Base-by-base conservation (phyloP, 2,888 invertebrate genomes). In the Dilophus febrilis region DNA sequence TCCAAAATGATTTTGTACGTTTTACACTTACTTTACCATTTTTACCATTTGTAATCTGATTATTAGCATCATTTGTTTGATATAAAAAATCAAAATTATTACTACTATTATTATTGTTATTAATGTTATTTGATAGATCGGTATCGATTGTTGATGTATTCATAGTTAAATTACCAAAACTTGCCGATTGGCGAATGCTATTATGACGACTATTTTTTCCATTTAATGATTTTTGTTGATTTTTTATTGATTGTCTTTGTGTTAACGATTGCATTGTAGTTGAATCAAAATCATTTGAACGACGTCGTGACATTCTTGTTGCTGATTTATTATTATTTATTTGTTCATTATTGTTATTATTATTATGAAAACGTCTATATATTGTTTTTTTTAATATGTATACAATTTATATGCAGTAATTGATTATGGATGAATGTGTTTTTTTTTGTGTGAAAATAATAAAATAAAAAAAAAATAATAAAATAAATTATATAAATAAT, bases 1-100 rank as follows among this genome's bases (percentile, higher is more conserved):
- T 77, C 86, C 86, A 86, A 54, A 86, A 81, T 0, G 84, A 84
- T 56, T 85, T 86, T 0, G 84, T 85, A 35, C 86, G 65, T 53
- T 86, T 86, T 0, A 86, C 74, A n/a, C n/a, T n/a, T 49, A 65
- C 68, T 42, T 77, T 71, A 1, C 74, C 71, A 46, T 73, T 75
- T 35, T 37, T 22, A n/a, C n/a, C n/a, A n/a, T n/a, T n/a, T n/a
- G n/a, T n/a, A n/a, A n/a, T n/a, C n/a, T n/a, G n/a, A n/a, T n/a
- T n/a, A 22, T 22, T 33, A 1, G 42, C 42, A 17, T 45, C 45
- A 32, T 35, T 40, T 30, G 42, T 43, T 42, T 57, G 55, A 33
- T 58, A 47, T 6, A 61, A 53, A 45, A 58, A 58, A 46, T 60
- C 60, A 41, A 58, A 58, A 16, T 56, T 58, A 26, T 42, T 38